Percentiles rank a stretch among this genome's conserved stretches.
Conservation (phyloP, 2,888 invertebrate species). For the Diaperis boleti region DNA sequence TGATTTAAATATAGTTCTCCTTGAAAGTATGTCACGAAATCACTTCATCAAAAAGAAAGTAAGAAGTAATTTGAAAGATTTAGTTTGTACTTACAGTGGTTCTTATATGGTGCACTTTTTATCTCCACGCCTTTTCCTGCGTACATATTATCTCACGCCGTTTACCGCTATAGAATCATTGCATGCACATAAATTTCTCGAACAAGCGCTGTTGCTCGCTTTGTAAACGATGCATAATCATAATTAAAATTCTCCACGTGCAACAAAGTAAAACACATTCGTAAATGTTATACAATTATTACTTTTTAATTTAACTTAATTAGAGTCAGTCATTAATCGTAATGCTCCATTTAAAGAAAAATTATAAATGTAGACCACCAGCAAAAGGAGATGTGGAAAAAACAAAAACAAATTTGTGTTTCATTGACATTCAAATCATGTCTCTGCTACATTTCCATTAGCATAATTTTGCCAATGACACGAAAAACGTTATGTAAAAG, state of each 20-base stretch:
- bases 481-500: constrained; percentile 41
- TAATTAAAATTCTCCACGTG: constrained; percentile 28
- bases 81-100: too few relatives aligned
- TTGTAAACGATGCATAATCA: constrained; percentile 12
- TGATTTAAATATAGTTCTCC: too few relatives aligned
- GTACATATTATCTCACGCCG: neutral
- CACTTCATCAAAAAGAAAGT: too few relatives aligned
- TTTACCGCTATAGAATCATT: neutral
- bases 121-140: too few relatives aligned
- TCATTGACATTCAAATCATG: constrained; percentile 37
- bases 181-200: constrained; percentile 11
- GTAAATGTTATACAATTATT: constrained; percentile 28
- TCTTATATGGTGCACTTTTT: too few relatives aligned
- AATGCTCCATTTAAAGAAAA: neutral
- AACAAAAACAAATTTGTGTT: constrained; percentile 15
- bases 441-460: constrained; percentile 28
- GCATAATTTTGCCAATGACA: constrained; percentile 41
- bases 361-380: neutral
- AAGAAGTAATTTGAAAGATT: too few relatives aligned
- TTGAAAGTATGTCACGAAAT: too few relatives aligned
- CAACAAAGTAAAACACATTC: constrained; percentile 11
- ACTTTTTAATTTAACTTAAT: constrained; percentile 18
- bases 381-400: neutral
- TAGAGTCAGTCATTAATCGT: neutral
- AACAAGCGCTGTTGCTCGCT: constrained; percentile 4